Conservation (phyloP, 2,113 vertebrate genomes). For the Chionodraco myersi region DNA sequence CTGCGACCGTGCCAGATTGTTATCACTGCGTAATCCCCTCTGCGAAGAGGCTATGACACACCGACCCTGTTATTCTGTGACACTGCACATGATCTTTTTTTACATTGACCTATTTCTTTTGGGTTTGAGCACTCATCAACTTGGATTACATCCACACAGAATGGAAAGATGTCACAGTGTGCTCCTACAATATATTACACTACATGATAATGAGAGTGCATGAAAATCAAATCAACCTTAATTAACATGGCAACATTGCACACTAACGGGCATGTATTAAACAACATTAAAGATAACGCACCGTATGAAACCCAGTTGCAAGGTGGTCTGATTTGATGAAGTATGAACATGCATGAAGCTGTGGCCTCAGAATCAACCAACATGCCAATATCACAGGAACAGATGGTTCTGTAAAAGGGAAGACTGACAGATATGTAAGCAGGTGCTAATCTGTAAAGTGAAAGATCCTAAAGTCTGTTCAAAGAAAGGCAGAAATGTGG, state of each 20-base stretch:
- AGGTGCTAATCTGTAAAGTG: slow-evolving; percentile 23
- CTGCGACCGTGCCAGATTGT: slow-evolving; percentile 64
- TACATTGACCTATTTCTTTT: neutral
- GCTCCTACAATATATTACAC: neutral
- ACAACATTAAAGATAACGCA: neutral
- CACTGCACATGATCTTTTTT: slow-evolving; percentile 31
- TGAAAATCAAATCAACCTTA: neutral
- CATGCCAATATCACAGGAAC: neutral
- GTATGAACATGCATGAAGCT: no score
- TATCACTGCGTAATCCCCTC: slow-evolving; percentile 74
- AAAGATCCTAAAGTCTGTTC: neutral
- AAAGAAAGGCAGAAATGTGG: neutral
- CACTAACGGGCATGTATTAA: no score
- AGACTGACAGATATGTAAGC: slow-evolving; percentile 3
- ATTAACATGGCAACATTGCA: neutral
- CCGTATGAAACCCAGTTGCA: neutral
- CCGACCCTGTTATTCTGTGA: slow-evolving; percentile 27
- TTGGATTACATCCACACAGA: neutral
- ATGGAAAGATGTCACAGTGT: neutral
- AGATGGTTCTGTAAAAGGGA: neutral
- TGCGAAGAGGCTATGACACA: slow-evolving; percentile 56
- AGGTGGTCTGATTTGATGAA: neutral
- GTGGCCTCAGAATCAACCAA: neutral
- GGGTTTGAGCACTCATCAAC: neutral
- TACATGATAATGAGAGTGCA: neutral